phyloP scores from a whole-genome alignment of 2,888 invertebrate species.

The Amiota mariae region DNA sequence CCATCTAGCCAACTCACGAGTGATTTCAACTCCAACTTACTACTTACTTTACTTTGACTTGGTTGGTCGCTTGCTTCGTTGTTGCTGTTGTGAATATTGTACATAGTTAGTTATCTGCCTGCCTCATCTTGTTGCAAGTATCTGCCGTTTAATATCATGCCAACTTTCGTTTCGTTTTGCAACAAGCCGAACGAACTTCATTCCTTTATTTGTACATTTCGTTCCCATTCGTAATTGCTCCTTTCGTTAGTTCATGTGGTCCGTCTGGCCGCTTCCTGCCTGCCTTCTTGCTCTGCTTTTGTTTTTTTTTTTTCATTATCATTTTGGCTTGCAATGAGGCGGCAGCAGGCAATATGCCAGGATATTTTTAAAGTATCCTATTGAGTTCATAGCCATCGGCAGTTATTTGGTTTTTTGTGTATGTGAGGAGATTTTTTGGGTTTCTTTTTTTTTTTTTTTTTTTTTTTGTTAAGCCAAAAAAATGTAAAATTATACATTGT shows the following conservation, averaged over 20 bases:
- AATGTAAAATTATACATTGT: neutral
- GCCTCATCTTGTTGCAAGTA: conserved; percentile 12
- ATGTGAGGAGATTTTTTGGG: too few species aligned
- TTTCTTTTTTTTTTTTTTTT: neutral
- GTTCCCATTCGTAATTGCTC: conserved; percentile 48
- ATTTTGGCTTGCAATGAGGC: neutral
- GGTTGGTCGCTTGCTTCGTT: neutral
- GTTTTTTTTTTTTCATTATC: too few species aligned
- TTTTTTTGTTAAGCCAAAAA: neutral
- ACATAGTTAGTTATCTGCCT: conserved; percentile 5
- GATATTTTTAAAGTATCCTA: conserved; percentile 27
- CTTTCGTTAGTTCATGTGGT: conserved; percentile 35
- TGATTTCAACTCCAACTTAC: conserved; percentile 3
- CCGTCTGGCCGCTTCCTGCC: too few species aligned
- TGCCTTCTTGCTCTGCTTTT: too few species aligned
- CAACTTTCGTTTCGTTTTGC: conserved; percentile 48
- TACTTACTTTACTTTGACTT: neutral
- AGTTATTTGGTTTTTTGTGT: neutral
- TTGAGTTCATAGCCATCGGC: conserved; percentile 25
- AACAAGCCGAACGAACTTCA: conserved; percentile 21
- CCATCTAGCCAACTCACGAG: conserved; percentile 4
- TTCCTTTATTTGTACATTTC: conserved; percentile 13
- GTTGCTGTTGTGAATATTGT: neutral
- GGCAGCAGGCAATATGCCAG: conserved; percentile 24
- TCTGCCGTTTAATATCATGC: conserved; percentile 27